phyloP scores from a whole-genome alignment of 1,140 invertebrate genomes.

The Nasonia giraulti region DNA sequence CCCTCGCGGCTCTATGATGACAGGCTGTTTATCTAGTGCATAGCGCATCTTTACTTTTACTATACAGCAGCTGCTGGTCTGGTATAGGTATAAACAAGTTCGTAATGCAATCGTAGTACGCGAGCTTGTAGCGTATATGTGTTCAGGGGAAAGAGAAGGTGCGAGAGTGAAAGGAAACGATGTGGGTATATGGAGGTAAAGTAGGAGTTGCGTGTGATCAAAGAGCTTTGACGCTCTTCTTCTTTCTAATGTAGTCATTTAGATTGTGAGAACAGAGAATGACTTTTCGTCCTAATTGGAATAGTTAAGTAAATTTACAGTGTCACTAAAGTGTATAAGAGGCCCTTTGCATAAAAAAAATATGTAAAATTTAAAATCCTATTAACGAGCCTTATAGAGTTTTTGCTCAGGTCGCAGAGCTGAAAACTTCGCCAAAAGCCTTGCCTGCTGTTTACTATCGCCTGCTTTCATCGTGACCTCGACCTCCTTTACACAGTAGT shows the following conservation, averaged over 20 bases:
- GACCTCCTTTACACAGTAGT: neutral
- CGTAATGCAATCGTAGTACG: neutral
- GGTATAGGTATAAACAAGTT: neutral
- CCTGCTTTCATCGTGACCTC: neutral
- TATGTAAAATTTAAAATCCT: too few relatives aligned
- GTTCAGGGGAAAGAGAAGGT: neutral
- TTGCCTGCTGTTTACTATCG: neutral
- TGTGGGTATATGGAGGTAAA: neutral
- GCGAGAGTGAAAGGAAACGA: neutral
- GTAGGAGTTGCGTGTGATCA: neutral
- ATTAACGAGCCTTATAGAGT: neutral
- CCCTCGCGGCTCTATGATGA: neutral
- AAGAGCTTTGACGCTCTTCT: neutral
- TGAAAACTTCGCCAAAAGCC: neutral
- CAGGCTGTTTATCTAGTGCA: neutral
- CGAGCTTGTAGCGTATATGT: neutral
- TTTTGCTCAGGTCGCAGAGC: neutral
- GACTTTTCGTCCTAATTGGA: too few relatives aligned
- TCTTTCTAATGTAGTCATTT: neutral
- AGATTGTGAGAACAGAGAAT: too few relatives aligned
- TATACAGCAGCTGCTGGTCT: neutral
- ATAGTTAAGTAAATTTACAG: too few relatives aligned
- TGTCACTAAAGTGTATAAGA: too few relatives aligned
- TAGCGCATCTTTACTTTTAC: neutral
- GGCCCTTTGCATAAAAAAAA: too few relatives aligned